Evolutionary conservation across 2,113 vertebrate species (phyloP).

Genomic region (Grammomys dolichurus): DNA sequence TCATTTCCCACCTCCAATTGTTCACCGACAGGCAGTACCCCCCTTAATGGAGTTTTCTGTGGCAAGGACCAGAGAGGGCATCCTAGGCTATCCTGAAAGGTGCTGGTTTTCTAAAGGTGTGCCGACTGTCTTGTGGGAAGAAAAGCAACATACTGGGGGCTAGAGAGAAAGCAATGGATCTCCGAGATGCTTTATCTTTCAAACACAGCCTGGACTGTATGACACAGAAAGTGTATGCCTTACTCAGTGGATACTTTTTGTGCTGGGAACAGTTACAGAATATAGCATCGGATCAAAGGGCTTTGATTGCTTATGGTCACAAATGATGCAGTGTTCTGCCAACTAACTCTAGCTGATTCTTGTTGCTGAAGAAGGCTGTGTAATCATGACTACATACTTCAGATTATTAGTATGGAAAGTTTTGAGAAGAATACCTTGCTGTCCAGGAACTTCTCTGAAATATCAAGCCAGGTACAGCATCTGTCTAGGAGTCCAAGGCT

Average conservation of each 20-base stretch:
- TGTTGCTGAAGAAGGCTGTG: not conserved
- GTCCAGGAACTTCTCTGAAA: not conserved
- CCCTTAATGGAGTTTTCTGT: slow-evolving; percentile 1
- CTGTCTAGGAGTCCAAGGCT: no score
- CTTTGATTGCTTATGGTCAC: not conserved
- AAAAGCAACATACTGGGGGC: not conserved
- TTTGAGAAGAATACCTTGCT: slow-evolving; percentile 15
- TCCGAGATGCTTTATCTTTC: slow-evolving; percentile 14
- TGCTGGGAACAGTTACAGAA: not conserved
- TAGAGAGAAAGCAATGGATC: not conserved
- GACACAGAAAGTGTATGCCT: not conserved
- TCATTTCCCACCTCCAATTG: not conserved
- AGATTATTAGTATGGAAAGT: not conserved
- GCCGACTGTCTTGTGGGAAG: not conserved
- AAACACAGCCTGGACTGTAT: not conserved
- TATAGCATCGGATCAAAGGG: not conserved
- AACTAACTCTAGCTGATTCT: not conserved
- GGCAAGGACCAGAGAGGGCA: not conserved
- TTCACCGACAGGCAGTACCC: not conserved
- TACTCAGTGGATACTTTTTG: not conserved
- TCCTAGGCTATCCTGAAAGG: not conserved
- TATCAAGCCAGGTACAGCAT: not conserved
- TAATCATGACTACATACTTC: not conserved
- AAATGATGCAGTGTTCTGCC: not conserved
- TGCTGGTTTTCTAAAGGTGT: not conserved